Conservation (phyloP, 1,140 invertebrate species). For the Eciton burchellii region DNA sequence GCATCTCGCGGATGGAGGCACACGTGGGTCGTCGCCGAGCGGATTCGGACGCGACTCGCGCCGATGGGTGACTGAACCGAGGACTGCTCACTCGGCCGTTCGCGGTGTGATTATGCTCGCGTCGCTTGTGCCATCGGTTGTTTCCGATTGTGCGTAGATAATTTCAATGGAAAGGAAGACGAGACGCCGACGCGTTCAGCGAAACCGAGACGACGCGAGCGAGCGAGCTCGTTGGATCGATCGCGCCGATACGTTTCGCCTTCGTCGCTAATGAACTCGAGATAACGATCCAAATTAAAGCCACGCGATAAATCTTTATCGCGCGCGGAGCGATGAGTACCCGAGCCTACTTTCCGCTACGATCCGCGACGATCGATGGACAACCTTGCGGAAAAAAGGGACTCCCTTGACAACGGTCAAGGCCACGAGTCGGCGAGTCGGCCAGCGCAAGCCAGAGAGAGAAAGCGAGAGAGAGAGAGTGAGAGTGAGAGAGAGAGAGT, state of each 20-base stretch:
- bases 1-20: constrained; percentile 22
- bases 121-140: neutral
- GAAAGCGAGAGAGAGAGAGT: too few species aligned
- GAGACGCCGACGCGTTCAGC: neutral
- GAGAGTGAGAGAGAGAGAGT: neutral
- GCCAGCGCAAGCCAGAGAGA: neutral
- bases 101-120: neutral
- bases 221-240: too few species aligned
- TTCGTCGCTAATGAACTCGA: too few species aligned
- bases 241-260: too few species aligned
- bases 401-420: neutral
- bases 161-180: constrained; percentile 9
- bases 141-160: neutral
- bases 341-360: neutral
- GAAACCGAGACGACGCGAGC: neutral
- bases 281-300: neutral
- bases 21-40: neutral
- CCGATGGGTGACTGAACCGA: neutral
- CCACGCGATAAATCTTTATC: neutral
- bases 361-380: neutral
- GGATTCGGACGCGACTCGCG: neutral
- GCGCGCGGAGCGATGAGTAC: neutral
- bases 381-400: neutral
- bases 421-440: too few species aligned
- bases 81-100: too few species aligned